Evolutionary conservation across 92 coral and sea anemone genomes (phyloP), one percentile per base, ranked within the genome.

Genomic region (Desmophyllum pertusum): DNA sequence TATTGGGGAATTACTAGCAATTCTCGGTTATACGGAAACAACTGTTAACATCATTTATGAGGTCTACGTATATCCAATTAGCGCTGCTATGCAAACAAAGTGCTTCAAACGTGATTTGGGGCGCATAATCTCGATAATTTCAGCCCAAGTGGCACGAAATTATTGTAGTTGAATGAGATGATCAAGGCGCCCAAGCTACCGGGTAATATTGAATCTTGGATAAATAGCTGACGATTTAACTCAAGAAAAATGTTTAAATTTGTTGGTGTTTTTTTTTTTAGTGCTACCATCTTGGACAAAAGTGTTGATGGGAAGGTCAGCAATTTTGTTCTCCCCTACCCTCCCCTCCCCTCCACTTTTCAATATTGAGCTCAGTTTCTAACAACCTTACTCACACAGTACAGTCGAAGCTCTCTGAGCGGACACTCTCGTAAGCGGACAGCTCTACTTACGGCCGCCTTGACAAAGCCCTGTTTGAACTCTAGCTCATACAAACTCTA

Each of bases 21-120:
- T 63, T 78, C 31, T 3, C 27, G 33, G 25, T 27, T 57, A 64
- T 29, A 61, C 21, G 53, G 73, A 64, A 78, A 30, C n/a, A 30
- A 67, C 68, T 53, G 80, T 76, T 76, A n/a, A 37, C 39, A 53
- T 55, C 80, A 62, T 27, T 40, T 40, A 27, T 40, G 81, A 38
- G 23, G 35, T 18, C 23, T 61, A 39, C 25, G 51, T 33, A 31
- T 6, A 25, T 17, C 21, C 21, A 40, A 30, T 10, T 65, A 65
- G 19, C 30, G 18, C 18, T 4, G 40, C 64, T 50, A 37, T 31
- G 33, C 67, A 75, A 75, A 75, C 79, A 75, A 43, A 31, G 13
- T 25, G 62, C 53, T 52, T n/a, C 55, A 61, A n/a, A 23, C 70
- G 40, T 77, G 70, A 61, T 6, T n/a, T 57, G 37, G n/a, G n/a